phyloP scores from a whole-genome alignment of 2,797 vertebrate genomes.

The Xiphorhynchus erythropygius region DNA sequence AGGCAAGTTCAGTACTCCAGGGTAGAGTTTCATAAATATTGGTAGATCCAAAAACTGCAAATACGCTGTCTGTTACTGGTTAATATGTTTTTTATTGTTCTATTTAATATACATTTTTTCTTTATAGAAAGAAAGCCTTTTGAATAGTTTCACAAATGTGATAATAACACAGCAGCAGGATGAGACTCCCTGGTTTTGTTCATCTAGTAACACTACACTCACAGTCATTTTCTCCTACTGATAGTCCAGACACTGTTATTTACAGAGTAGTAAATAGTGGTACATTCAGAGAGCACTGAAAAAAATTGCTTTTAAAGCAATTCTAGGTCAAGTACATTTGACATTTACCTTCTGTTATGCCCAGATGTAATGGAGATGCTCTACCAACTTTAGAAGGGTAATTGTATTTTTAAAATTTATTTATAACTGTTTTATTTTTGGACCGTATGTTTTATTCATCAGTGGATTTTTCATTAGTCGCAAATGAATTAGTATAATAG shows the following conservation, averaged over 20 bases:
- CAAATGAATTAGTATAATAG: constrained; percentile 45
- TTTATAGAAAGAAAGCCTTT: background rate
- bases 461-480: constrained; percentile 50
- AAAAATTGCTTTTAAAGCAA: background rate
- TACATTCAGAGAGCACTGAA: background rate
- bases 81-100: background rate
- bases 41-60: background rate
- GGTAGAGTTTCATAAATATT: background rate
- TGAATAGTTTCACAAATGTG: background rate
- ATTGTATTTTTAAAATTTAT: constrained; percentile 23
- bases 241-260: background rate
- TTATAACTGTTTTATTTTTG: constrained; percentile 36
- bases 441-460: constrained; percentile 33
- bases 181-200: background rate
- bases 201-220: background rate
- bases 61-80: background rate
- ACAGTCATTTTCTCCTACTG: background rate
- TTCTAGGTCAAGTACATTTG: background rate
- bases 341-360: background rate
- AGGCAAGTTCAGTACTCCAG: background rate
- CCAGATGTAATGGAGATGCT: background rate
- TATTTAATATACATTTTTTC: background rate
- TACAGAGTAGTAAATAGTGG: background rate
- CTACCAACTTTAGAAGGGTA: background rate
- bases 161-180: background rate